Evolutionary conservation across 1,140 invertebrate genomes (phyloP).

Genomic region (Eupeodes corollae): DNA sequence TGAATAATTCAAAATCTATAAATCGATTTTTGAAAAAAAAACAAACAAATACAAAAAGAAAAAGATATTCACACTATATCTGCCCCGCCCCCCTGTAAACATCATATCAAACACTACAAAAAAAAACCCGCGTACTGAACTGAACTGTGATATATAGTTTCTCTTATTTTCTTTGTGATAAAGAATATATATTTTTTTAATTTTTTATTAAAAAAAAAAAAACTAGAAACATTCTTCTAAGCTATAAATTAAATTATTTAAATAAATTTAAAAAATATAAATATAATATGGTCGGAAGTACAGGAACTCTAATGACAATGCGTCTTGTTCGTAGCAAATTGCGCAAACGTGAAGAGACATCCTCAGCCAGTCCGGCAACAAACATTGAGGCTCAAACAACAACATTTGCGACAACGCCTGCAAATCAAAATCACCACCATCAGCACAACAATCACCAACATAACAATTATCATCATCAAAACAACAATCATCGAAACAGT

Average conservation of each 20-base stretch:
- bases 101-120: background rate
- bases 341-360: slow-evolving; percentile 66
- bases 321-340: slow-evolving; percentile 79
- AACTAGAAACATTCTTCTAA: too few relatives aligned
- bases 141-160: background rate
- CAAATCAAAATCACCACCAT: slow-evolving; percentile 10
- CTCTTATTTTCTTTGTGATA: background rate
- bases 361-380: slow-evolving; percentile 44
- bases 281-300: slow-evolving; percentile 54
- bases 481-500: slow-evolving; percentile 5
- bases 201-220: too few relatives aligned
- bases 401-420: slow-evolving; percentile 9
- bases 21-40: background rate
- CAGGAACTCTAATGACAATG: slow-evolving; percentile 71
- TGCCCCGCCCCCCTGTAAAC: too few relatives aligned
- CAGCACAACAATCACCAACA: slow-evolving; percentile 4
- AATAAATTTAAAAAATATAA: slow-evolving; percentile 2
- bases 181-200: too few relatives aligned
- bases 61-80: background rate
- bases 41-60: background rate
- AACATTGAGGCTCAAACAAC: slow-evolving; percentile 47
- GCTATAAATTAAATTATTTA: too few relatives aligned
- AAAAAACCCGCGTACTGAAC: background rate
- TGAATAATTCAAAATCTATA: background rate
- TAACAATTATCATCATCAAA: slow-evolving; percentile 6